A percentile compares a stretch with the other conserved stretches of the same genome.
Evolutionary conservation across 2,888 invertebrate species (phyloP).

Genomic region (Carcina quercana): DNA sequence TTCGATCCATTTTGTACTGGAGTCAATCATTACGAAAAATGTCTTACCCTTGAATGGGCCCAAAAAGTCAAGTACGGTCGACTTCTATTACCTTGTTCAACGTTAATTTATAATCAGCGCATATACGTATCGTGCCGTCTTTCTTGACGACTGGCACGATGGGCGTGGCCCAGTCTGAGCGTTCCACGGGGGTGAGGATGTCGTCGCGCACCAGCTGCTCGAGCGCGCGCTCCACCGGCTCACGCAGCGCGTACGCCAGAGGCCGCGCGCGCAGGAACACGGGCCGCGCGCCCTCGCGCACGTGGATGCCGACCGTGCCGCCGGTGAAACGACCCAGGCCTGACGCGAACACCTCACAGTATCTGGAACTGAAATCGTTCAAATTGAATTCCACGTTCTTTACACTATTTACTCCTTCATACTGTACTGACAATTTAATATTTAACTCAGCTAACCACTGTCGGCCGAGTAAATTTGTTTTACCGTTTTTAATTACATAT

Average conservation of each 20-base stretch:
- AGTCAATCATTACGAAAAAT: constrained; percentile 15
- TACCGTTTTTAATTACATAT: constrained; percentile 1
- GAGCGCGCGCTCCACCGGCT: constrained; percentile 14
- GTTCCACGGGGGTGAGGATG: constrained; percentile 12
- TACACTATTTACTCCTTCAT: constrained; percentile 1
- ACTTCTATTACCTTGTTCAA: constrained; percentile 13
- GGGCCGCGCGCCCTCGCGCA: constrained; percentile 2
- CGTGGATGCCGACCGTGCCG: constrained; percentile 4
- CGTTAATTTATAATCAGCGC: constrained; percentile 11
- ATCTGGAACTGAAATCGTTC: constrained; percentile 12
- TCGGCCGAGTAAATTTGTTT: constrained; percentile 10
- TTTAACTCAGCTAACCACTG: constrained; percentile 13
- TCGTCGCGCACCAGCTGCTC: constrained; percentile 11
- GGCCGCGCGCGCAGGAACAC: constrained; percentile 11
- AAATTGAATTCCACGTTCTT: constrained; percentile 1
- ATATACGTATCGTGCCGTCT: constrained; percentile 13
- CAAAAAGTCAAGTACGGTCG: constrained; percentile 15
- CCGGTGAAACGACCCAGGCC: constrained; percentile 13
- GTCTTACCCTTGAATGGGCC: constrained; percentile 13
- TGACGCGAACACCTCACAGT: constrained; percentile 13
- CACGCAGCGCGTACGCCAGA: constrained; percentile 9
- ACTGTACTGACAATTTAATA: constrained; percentile 4
- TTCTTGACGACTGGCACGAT: constrained; percentile 13
- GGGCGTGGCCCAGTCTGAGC: constrained; percentile 17
- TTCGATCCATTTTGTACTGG: constrained; percentile 19